Evolutionary conservation across 2,888 invertebrate species (phyloP).

Genomic region (Sceliomorpha sp.): DNA sequence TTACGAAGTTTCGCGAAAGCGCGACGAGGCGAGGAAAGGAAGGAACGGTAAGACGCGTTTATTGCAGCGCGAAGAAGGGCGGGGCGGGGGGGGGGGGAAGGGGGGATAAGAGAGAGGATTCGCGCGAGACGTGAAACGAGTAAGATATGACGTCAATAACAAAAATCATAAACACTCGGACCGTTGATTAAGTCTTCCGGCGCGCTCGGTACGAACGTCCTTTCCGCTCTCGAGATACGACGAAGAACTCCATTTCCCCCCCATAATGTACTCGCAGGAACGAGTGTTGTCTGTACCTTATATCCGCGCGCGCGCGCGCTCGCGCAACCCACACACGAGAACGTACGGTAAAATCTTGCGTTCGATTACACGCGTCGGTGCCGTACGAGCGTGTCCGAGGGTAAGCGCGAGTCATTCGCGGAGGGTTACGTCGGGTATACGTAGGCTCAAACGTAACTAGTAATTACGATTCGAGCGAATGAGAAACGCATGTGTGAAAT

Average conservation of each 20-base stretch:
- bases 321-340: constrained; percentile 31
- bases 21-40: constrained; percentile 11
- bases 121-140: constrained; percentile 24
- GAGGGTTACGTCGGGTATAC: constrained; percentile 45
- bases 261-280: constrained; percentile 71
- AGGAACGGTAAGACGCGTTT: constrained; percentile 28
- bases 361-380: constrained; percentile 16
- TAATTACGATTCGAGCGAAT: constrained; percentile 38
- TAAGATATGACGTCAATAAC: constrained; percentile 78
- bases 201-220: constrained; percentile 60
- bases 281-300: too few relatives aligned
- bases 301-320: too few relatives aligned
- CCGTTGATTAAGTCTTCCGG: constrained; percentile 78
- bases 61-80: constrained; percentile 17
- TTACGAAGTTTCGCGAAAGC: background rate
- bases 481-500: constrained; percentile 14
- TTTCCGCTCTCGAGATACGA: constrained; percentile 59
- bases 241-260: constrained; percentile 70
- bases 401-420: too few relatives aligned
- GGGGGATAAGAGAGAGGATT: constrained; percentile 28
- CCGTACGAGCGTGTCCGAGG: constrained; percentile 8
- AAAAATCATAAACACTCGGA: constrained; percentile 81
- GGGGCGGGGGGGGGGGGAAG: constrained; percentile 27
- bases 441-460: constrained; percentile 8
- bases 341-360: too few relatives aligned